phyloP scores from a whole-genome alignment of 2,797 vertebrate species.

The Hozukius guyotensis region DNA sequence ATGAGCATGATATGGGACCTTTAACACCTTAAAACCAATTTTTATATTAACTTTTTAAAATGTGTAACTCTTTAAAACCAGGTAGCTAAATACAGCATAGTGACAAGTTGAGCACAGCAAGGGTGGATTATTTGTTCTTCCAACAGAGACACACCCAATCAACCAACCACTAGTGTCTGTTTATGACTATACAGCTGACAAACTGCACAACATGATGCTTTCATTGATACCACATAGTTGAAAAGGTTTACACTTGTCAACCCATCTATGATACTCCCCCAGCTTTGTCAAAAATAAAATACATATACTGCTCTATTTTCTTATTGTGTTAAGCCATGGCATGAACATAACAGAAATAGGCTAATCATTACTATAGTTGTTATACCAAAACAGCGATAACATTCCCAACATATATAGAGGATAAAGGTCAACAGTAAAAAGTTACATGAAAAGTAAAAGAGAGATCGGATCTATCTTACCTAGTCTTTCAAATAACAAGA shows the following conservation, averaged over 20 bases:
- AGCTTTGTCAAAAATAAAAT: neutral
- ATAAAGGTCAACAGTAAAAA: neutral
- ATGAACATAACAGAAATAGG: neutral
- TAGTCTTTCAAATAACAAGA: neutral
- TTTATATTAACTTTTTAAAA: too few species aligned
- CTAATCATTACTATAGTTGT: neutral
- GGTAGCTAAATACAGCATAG: too few species aligned
- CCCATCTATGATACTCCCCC: neutral
- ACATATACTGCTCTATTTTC: neutral
- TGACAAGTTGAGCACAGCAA: too few species aligned
- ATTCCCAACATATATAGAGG: neutral
- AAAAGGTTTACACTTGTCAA: neutral
- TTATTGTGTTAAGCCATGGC: neutral
- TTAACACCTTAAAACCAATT: too few species aligned
- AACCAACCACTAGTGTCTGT: too few species aligned
- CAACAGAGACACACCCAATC: too few species aligned
- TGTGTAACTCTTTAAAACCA: too few species aligned
- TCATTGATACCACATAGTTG: neutral
- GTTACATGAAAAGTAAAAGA: neutral
- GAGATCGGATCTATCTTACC: constrained; percentile 28
- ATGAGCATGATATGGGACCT: too few species aligned
- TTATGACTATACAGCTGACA: too few species aligned
- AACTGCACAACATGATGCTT: too few species aligned
- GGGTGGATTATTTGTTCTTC: too few species aligned
- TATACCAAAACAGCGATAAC: neutral